Conservation (phyloP, 1,140 invertebrate genomes). For the Papilio polytes region DNA sequence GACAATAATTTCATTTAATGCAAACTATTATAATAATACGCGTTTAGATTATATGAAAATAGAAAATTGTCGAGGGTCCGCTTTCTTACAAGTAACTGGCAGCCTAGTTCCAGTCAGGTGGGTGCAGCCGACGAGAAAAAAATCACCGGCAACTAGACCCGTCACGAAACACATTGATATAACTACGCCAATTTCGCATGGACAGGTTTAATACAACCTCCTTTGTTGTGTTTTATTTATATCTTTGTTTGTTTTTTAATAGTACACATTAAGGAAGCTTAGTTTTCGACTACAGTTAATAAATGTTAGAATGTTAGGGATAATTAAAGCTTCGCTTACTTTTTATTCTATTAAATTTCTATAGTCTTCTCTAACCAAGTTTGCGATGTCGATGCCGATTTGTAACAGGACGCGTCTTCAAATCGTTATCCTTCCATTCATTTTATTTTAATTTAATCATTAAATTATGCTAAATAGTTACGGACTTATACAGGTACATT, state of each 20-base stretch:
- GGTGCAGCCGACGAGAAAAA: conserved; percentile 57
- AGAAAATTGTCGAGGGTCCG: conserved; percentile 71
- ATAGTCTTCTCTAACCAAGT: background rate
- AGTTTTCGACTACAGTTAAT: too few relatives aligned
- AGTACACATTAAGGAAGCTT: background rate
- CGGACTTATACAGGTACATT: background rate
- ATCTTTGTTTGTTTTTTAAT: conserved; percentile 12
- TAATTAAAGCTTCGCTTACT: background rate
- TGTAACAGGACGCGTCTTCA: too few relatives aligned
- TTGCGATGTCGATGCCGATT: background rate
- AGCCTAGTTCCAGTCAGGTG: conserved; percentile 62
- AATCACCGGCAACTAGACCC: conserved; percentile 38
- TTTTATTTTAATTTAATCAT: background rate
- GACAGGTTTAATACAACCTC: conserved; percentile 29
- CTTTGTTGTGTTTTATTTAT: conserved; percentile 32
- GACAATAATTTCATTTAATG: conserved; percentile 44
- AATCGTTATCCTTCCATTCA: background rate
- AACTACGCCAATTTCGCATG: conserved; percentile 21
- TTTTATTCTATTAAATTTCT: background rate
- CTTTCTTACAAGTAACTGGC: conserved; percentile 61
- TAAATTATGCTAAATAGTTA: background rate
- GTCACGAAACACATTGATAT: conserved; percentile 27
- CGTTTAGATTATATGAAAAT: conserved; percentile 73
- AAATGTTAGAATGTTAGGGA: background rate
- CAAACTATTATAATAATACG: conserved; percentile 70